Conservation (phyloP, 2,888 invertebrate species). For the Tetropium fuscum region DNA sequence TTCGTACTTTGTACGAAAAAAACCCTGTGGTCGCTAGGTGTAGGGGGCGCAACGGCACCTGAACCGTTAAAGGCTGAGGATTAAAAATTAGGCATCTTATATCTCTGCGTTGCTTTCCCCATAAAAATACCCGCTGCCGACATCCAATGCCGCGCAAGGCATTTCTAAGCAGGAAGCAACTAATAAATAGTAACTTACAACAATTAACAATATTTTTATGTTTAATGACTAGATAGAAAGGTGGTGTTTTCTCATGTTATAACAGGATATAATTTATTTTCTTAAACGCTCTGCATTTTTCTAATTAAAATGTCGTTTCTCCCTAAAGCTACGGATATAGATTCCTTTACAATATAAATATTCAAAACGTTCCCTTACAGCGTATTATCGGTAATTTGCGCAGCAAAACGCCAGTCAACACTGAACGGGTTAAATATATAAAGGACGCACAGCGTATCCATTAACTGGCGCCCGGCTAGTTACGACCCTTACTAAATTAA, state of each 20-base stretch:
- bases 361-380: too few relatives aligned
- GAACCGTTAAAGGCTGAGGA: conserved; percentile 8
- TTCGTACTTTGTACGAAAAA: conserved; percentile 4
- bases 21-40: neutral
- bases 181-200: conserved; percentile 45
- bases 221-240: conserved; percentile 51
- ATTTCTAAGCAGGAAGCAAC: neutral
- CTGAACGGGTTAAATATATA: too few relatives aligned
- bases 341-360: conserved; percentile 1
- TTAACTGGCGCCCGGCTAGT: neutral
- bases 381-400: too few relatives aligned
- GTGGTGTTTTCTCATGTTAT: conserved; percentile 38
- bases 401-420: too few relatives aligned
- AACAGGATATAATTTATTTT: conserved; percentile 31
- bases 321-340: neutral
- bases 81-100: conserved; percentile 3
- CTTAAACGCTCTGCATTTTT: conserved; percentile 32
- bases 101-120: neutral
- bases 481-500: neutral
- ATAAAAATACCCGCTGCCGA: conserved; percentile 1
- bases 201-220: conserved; percentile 40
- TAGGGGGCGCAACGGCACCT: conserved; percentile 4
- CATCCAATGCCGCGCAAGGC: neutral
- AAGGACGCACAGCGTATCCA: too few relatives aligned
- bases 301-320: conserved; percentile 37